These are phyloP conservation scores for Dallia pectoralis DNA, from an alignment of 2,797 vertebrate species.

Conservation along the genomic window DNA sequence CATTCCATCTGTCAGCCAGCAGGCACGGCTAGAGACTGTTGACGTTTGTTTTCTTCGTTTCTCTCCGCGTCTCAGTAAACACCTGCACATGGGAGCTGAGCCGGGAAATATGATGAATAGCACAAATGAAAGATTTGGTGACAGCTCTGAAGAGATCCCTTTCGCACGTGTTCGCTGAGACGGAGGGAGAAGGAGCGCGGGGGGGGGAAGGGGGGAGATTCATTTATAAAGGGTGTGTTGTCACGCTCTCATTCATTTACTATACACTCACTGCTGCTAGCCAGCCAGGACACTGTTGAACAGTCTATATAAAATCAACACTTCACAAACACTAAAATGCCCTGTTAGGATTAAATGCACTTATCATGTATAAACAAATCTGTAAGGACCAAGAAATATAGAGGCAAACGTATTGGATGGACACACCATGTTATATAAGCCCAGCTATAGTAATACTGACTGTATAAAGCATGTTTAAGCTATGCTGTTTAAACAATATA, in stretches of 20 bases:
- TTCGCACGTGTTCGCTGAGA: conserved; percentile 42
- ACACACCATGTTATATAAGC: background rate
- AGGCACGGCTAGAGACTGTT: conserved; percentile 51
- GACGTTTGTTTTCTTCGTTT: conserved; percentile 53
- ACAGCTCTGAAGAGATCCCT: conserved; percentile 57
- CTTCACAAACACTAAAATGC: background rate
- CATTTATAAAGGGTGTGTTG: background rate
- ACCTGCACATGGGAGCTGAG: conserved; percentile 53
- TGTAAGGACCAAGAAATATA: background rate
- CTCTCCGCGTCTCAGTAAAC: conserved; percentile 60
- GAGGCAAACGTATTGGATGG: background rate
- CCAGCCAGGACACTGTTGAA: background rate
- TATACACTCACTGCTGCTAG: background rate
- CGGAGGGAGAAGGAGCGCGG: background rate
- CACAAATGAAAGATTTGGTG: conserved; percentile 53
- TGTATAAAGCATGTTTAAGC: background rate
- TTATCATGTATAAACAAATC: background rate
- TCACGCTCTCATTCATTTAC: background rate
- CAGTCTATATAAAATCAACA: background rate
- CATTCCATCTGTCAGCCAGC: conserved; percentile 55
- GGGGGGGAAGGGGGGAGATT: too few relatives aligned
- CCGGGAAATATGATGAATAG: conserved; percentile 55
- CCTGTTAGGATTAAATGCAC: background rate
- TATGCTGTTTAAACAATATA: background rate
- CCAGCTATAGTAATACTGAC: background rate